Percentiles rank a stretch among this genome's conserved stretches.
These are phyloP conservation scores for Seira musarum DNA, from an alignment of 2,888 invertebrate genomes.

Conservation along the genomic window DNA sequence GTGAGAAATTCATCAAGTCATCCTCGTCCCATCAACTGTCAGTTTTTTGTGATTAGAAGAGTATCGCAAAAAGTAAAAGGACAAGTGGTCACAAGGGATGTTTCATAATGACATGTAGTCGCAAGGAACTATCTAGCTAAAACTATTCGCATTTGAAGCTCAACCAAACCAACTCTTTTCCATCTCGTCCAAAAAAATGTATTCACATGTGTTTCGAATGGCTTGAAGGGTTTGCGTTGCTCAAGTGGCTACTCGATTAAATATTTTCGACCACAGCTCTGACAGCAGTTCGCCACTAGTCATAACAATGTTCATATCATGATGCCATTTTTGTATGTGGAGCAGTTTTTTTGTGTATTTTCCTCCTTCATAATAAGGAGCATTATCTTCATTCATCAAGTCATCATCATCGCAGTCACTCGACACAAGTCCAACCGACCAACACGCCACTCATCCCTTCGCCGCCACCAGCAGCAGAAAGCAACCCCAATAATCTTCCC, in stretches of 20 bases:
- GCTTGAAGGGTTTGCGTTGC: slow-evolving; percentile 56
- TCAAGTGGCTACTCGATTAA: slow-evolving; percentile 65
- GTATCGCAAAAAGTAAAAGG: slow-evolving; percentile 27
- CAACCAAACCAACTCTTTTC: no score
- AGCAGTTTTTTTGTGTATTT: neutral
- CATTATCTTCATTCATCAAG: slow-evolving; percentile 9
- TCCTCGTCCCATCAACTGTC: neutral
- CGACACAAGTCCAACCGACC: slow-evolving; percentile 14
- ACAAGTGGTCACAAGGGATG: slow-evolving; percentile 62
- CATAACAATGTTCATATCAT: slow-evolving; percentile 40
- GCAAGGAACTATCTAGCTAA: no score
- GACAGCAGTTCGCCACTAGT: slow-evolving; percentile 56
- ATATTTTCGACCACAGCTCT: slow-evolving; percentile 55
- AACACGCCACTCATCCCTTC: slow-evolving; percentile 31
- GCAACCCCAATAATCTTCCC: neutral
- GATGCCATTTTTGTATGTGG: slow-evolving; percentile 8
- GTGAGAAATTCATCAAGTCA: slow-evolving; percentile 47
- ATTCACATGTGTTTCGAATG: no score
- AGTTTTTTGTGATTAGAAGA: neutral
- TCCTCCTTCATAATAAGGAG: neutral
- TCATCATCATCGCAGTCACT: slow-evolving; percentile 9
- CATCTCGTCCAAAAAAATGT: no score
- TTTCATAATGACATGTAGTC: no score
- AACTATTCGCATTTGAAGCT: no score
- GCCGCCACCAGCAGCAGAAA: slow-evolving; percentile 13